phyloP scores from a whole-genome alignment of 2,888 invertebrate genomes.

The Aporophyla nigra region DNA sequence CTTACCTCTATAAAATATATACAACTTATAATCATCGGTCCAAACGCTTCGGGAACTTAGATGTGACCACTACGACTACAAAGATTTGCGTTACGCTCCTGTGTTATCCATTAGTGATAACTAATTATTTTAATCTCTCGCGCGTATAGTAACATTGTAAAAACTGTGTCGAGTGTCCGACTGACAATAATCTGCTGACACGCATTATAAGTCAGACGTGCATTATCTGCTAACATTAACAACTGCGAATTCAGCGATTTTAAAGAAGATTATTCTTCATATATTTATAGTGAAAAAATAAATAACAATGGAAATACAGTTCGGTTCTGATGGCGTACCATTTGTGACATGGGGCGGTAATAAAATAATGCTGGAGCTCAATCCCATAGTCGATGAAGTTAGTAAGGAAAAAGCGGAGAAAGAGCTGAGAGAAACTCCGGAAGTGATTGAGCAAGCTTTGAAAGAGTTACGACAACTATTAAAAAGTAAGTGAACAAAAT shows the following conservation, averaged over 20 bases:
- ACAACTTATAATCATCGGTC: constrained; percentile 29
- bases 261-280: not conserved
- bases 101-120: constrained; percentile 33
- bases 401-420: constrained; percentile 92
- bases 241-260: constrained; percentile 34
- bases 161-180: constrained; percentile 65
- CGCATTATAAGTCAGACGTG: constrained; percentile 40
- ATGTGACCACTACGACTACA: constrained; percentile 22
- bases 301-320: constrained; percentile 85
- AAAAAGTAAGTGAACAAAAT: constrained; percentile 85
- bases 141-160: constrained; percentile 36
- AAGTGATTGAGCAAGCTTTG: constrained; percentile 91
- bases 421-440: constrained; percentile 94
- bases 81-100: constrained; percentile 11
- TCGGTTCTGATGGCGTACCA: constrained; percentile 90
- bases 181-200: constrained; percentile 66
- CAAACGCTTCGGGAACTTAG: constrained; percentile 41
- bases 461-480: constrained; percentile 90
- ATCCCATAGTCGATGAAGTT: constrained; percentile 90
- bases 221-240: constrained; percentile 19
- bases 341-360: constrained; percentile 92
- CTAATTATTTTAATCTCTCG: constrained; percentile 43
- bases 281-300: not conserved
- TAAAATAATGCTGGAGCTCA: constrained; percentile 92
- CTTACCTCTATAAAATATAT: constrained; percentile 32